These are phyloP conservation scores for Nibea coibor DNA, from an alignment of 2,113 vertebrate genomes.

Conservation along the genomic window DNA sequence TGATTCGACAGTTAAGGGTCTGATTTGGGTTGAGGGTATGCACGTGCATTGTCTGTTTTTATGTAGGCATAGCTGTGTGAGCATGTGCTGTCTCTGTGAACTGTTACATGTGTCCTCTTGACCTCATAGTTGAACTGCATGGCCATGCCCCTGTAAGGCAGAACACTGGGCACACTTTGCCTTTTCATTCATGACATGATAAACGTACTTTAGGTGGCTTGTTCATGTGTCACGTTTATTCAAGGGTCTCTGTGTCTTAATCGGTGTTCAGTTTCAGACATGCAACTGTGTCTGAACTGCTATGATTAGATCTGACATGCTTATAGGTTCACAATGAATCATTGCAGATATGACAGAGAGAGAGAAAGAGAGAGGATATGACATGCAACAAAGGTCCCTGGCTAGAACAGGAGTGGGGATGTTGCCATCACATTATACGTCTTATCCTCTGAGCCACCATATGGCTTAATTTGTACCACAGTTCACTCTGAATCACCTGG, in stretches of 20 bases:
- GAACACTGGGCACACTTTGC: conserved; percentile 28
- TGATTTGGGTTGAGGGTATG: conserved; percentile 15
- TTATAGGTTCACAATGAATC: conserved; percentile 5
- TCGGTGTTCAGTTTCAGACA: conserved; percentile 49
- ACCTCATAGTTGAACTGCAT: conserved; percentile 37
- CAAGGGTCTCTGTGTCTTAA: conserved; percentile 35
- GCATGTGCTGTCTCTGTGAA: conserved; percentile 35
- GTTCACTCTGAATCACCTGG: background rate
- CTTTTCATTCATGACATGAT: conserved; percentile 22
- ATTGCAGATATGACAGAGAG: conserved; percentile 2
- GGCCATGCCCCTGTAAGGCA: conserved; percentile 56
- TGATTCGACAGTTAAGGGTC: conserved; percentile 30
- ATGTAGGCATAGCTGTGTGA: conserved; percentile 42
- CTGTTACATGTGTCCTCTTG: conserved; percentile 44
- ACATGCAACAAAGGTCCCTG: too few relatives aligned
- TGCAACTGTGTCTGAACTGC: conserved; percentile 20
- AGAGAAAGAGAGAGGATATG: too few relatives aligned
- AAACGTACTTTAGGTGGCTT: conserved; percentile 33
- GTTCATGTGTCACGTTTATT: conserved; percentile 62
- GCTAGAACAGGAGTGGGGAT: too few relatives aligned
- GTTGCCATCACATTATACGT: too few relatives aligned
- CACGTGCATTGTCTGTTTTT: conserved; percentile 51
- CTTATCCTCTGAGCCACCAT: too few relatives aligned
- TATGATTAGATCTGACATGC: conserved; percentile 20
- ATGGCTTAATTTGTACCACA: background rate